These are phyloP conservation scores for Lithobates pipiens DNA, from an alignment of 2,797 vertebrate species.

Conservation along the genomic window DNA sequence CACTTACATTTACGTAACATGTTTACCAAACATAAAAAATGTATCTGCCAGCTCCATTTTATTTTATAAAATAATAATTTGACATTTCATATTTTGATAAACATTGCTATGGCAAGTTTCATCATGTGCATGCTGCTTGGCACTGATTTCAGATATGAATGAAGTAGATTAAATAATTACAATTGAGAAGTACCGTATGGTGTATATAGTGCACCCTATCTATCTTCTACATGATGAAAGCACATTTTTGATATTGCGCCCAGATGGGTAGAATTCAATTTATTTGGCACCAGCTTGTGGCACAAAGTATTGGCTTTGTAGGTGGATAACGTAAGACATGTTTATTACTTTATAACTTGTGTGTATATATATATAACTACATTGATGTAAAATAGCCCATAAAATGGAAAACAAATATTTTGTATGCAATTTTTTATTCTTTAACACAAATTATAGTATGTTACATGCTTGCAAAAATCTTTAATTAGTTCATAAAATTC, in stretches of 20 bases:
- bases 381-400: not conserved
- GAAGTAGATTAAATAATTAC: conserved; percentile 34
- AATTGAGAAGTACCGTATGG: conserved; percentile 12
- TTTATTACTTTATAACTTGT: not conserved
- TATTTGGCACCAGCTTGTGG: not conserved
- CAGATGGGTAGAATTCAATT: conserved; percentile 2
- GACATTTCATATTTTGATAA: conserved; percentile 1
- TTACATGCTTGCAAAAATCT: no score
- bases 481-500: no score
- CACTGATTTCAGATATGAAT: conserved; percentile 5
- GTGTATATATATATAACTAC: not conserved
- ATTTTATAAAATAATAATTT: not conserved
- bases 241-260: conserved; percentile 33
- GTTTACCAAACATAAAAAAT: no score
- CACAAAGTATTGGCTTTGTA: not conserved
- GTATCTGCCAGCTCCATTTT: not conserved
- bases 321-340: not conserved
- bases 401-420: not conserved
- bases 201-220: conserved; percentile 36
- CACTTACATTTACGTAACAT: no score
- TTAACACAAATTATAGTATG: no score
- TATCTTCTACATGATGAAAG: conserved; percentile 33
- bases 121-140: conserved; percentile 27
- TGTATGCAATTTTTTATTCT: no score
- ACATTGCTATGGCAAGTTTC: not conserved